Evolutionary conservation across 2,888 invertebrate genomes (phyloP).

Genomic region (Drosophila falleni): DNA sequence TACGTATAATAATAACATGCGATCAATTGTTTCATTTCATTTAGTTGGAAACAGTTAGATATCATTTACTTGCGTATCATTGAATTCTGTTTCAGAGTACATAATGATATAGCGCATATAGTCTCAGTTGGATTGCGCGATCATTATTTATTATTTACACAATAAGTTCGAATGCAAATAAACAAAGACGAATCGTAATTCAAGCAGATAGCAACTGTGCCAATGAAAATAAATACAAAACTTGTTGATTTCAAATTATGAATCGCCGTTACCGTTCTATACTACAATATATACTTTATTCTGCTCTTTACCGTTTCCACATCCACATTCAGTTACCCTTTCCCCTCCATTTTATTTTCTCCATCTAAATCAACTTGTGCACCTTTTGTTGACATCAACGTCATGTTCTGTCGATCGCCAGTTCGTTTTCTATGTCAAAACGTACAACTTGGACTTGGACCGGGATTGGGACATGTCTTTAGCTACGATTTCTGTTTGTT

Average conservation of each 20-base stretch:
- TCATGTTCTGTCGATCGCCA: slow-evolving; percentile 54
- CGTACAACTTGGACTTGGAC: slow-evolving; percentile 39
- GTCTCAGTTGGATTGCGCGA: slow-evolving; percentile 36
- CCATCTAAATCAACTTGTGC: background rate
- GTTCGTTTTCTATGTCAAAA: slow-evolving; percentile 65
- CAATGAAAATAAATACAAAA: slow-evolving; percentile 56
- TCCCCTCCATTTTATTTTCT: slow-evolving; percentile 4
- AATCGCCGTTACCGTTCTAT: slow-evolving; percentile 31
- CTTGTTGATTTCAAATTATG: slow-evolving; percentile 64
- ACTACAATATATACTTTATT: too few relatives aligned
- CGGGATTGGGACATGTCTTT: slow-evolving; percentile 65
- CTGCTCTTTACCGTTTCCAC: background rate
- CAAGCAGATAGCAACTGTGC: slow-evolving; percentile 56
- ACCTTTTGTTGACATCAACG: slow-evolving; percentile 45
- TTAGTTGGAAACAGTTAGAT: slow-evolving; percentile 12
- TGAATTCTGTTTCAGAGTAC: background rate
- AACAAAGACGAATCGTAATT: slow-evolving; percentile 46
- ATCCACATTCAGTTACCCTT: background rate
- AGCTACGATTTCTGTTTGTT: slow-evolving; percentile 54
- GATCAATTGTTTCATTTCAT: slow-evolving; percentile 5
- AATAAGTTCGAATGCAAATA: slow-evolving; percentile 53
- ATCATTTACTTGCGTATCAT: slow-evolving; percentile 1
- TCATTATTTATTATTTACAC: slow-evolving; percentile 56
- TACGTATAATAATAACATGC: slow-evolving; percentile 8
- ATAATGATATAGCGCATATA: slow-evolving; percentile 17